These are phyloP conservation scores for Pipistrellus nathusii DNA, from an alignment of 2,797 vertebrate genomes.

Conservation along the genomic window DNA sequence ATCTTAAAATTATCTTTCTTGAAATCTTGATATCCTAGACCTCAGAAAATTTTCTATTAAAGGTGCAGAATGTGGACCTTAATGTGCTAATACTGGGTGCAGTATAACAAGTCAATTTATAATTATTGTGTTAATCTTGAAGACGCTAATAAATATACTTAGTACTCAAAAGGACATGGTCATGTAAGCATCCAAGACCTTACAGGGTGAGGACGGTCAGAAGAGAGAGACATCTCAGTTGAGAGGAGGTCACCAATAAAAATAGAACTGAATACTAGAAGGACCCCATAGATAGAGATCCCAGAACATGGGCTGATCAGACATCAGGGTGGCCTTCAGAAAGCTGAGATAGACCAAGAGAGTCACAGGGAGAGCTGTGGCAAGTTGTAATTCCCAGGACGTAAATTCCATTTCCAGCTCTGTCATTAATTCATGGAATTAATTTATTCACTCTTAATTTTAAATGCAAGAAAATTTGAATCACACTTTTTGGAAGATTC, in stretches of 20 bases:
- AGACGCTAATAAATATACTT: not conserved
- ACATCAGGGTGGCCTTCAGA: not conserved
- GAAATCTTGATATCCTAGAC: not conserved
- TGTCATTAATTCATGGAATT: not conserved
- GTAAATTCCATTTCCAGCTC: not conserved
- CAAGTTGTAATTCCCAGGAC: not conserved
- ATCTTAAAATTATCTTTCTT: not conserved
- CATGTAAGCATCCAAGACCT: not conserved
- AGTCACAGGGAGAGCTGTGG: not conserved
- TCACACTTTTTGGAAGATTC: slow-evolving; percentile 4
- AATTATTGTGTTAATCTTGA: slow-evolving; percentile 18
- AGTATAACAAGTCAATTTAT: not conserved
- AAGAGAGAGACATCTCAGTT: not conserved
- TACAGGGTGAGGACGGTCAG: not conserved
- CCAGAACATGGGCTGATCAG: not conserved
- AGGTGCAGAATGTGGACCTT: not conserved
- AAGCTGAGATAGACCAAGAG: not conserved
- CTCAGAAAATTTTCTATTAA: not conserved
- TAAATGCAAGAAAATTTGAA: not conserved
- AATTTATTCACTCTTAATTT: slow-evolving; percentile 17
- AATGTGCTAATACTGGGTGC: not conserved
- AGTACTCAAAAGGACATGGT: not conserved
- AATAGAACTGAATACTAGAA: not conserved
- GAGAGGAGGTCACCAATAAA: not conserved
- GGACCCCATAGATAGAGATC: not conserved